Evolutionary conservation across 2,888 invertebrate genomes (phyloP).

Genomic region (Drosophila prostipennis): DNA sequence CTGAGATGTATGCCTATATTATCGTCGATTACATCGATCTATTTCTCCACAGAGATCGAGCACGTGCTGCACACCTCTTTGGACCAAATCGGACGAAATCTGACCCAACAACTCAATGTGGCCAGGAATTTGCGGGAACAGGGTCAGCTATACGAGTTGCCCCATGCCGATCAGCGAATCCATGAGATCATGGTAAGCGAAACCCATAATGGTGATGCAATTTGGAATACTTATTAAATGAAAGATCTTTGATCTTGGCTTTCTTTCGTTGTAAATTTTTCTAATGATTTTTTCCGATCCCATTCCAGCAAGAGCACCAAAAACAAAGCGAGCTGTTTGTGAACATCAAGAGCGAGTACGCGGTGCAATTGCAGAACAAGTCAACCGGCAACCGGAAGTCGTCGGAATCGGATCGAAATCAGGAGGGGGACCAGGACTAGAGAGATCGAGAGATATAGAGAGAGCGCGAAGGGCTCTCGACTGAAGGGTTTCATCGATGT

Average conservation of each 20-base stretch:
- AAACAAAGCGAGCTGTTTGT: conserved; percentile 82
- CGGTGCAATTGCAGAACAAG: conserved; percentile 77
- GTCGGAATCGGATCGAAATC: conserved; percentile 14
- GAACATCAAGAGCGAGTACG: conserved; percentile 82
- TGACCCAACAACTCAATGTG: conserved; percentile 79
- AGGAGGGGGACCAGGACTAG: conserved; percentile 19
- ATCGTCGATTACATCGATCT: no score
- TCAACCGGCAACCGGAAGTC: conserved; percentile 23
- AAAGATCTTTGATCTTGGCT: background rate
- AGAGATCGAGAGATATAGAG: background rate
- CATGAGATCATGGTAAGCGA: conserved; percentile 81
- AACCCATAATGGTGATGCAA: background rate
- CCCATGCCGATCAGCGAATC: conserved; percentile 78
- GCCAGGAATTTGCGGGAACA: conserved; percentile 82
- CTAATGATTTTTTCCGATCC: background rate
- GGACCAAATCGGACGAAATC: conserved; percentile 78
- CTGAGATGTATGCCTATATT: no score
- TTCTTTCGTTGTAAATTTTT: no score
- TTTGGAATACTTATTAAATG: background rate
- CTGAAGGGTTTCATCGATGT: conserved; percentile 50
- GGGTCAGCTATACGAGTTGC: conserved; percentile 76
- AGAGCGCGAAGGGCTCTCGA: conserved; percentile 20
- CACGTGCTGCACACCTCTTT: conserved; percentile 80
- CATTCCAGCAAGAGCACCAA: conserved; percentile 82
- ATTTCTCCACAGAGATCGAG: conserved; percentile 71